Conservation (phyloP, 2,888 invertebrate genomes). For the Melanchra persicariae region DNA sequence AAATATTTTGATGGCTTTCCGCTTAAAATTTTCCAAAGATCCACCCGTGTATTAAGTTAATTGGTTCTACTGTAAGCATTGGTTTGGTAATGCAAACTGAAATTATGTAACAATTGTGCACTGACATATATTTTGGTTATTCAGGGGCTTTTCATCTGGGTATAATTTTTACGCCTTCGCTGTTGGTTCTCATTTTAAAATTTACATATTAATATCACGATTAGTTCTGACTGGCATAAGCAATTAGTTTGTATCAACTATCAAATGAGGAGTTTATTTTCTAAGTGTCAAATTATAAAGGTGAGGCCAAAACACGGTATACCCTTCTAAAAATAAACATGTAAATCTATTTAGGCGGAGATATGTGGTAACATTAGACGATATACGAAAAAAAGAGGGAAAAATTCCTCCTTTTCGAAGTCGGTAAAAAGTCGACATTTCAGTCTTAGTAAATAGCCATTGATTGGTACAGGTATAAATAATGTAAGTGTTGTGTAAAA, state of each 20-base stretch:
- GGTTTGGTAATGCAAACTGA: not conserved
- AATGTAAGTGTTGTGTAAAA: not conserved
- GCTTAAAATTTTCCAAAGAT: not conserved
- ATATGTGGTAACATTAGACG: constrained; percentile 21
- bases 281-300: constrained; percentile 8
- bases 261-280: not conserved
- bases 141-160: not conserved
- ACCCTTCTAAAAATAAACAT: constrained; percentile 12
- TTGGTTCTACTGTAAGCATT: not conserved
- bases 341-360: constrained; percentile 46
- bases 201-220: not conserved
- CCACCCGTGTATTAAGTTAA: not conserved
- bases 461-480: constrained; percentile 4
- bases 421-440: constrained; percentile 35
- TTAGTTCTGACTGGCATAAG: not conserved
- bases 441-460: constrained; percentile 32
- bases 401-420: constrained; percentile 6
- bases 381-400: not conserved
- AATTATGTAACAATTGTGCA: constrained; percentile 1
- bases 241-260: not conserved
- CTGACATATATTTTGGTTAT: not conserved
- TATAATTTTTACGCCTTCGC: too few relatives aligned
- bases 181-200: not conserved
- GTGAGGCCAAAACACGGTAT: constrained; percentile 11
- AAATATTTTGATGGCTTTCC: not conserved